Evolutionary conservation across 2,113 vertebrate species (phyloP), one percentile per base, ranked within the genome.

Genomic region (Heloderma charlesbogerti): DNA sequence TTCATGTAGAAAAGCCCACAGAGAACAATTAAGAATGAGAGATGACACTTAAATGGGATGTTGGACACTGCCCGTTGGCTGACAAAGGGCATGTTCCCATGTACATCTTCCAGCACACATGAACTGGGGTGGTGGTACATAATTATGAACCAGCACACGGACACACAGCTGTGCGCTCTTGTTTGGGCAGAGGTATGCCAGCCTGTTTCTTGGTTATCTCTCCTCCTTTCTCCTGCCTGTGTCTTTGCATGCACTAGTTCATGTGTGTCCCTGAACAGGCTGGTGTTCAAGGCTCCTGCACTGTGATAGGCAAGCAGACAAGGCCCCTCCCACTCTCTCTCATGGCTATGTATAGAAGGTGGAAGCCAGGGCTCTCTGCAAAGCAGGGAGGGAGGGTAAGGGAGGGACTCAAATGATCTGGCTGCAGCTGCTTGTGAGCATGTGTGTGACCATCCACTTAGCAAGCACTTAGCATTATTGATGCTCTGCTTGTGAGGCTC

Each of bases 291-390:
- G 63, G 80, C 66, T 85, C 82, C 60, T 79, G 63, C 78, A 75
- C 45, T 72, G 13, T 27, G 45, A 18, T 6, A 79, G 51, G 81
- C 90, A 27, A 40, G 71, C 60, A 6, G 29, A 54, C n/a, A 45
- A 77, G 71, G 43, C 86, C 69, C 79, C 74, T 60, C 86, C 85
- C 27, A 31, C 45, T 18, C 43, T n/a, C n/a, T 48, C 43, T 27
- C 12, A 20, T 40, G 60, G 74, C 92, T 96, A 95, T 94, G 95
- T 96, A 95, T 93, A 95, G 95, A 74, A 6, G 34, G 43, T 75
- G 88, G n/a, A 84, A 57, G 57, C 66, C 86, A 3, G 71, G 3
- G 31, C 79, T 75, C 57, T n/a, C 20, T 51, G 81, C n/a, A 60
- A 91, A 20, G 69, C n/a, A 27, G n/a, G 31, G 83, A 27, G 18